Evolutionary conservation across 2,113 vertebrate genomes (phyloP).

Genomic region (Rhinichthys klamathensis): DNA sequence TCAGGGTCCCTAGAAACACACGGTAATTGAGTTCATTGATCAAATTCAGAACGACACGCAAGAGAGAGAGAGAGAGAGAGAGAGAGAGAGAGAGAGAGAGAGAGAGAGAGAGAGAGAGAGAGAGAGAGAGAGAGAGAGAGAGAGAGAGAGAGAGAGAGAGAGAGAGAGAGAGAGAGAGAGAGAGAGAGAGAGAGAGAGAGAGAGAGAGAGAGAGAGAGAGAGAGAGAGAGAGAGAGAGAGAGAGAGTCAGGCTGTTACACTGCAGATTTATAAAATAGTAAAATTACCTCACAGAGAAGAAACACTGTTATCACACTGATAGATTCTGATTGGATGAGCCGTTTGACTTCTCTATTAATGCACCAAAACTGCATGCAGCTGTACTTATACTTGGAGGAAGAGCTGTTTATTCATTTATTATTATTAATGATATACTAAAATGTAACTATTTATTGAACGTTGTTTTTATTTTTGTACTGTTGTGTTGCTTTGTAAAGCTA

Average conservation of each 20-base stretch:
- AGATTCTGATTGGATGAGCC: background rate
- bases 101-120: constrained; percentile 9
- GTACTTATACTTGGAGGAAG: background rate
- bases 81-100: constrained; percentile 31
- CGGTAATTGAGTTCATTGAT: constrained; percentile 92
- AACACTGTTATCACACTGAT: background rate
- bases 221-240: constrained; percentile 25
- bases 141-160: background rate
- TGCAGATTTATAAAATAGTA: background rate
- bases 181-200: too few relatives aligned
- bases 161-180: background rate
- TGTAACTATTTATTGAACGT: background rate
- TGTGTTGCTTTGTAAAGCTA: background rate
- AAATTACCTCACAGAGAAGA: background rate
- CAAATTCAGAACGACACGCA: constrained; percentile 69
- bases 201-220: constrained; percentile 21
- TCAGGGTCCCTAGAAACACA: constrained; percentile 76
- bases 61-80: constrained; percentile 29
- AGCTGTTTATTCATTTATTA: background rate
- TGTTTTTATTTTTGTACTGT: background rate
- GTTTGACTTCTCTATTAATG: background rate
- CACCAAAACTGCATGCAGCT: background rate
- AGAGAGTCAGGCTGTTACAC: constrained; percentile 16
- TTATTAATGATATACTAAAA: too few relatives aligned
- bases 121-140: constrained; percentile 20